These are phyloP conservation scores for Pterophyllum scalare DNA, from an alignment of 2,113 vertebrate genomes.

Conservation along the genomic window DNA sequence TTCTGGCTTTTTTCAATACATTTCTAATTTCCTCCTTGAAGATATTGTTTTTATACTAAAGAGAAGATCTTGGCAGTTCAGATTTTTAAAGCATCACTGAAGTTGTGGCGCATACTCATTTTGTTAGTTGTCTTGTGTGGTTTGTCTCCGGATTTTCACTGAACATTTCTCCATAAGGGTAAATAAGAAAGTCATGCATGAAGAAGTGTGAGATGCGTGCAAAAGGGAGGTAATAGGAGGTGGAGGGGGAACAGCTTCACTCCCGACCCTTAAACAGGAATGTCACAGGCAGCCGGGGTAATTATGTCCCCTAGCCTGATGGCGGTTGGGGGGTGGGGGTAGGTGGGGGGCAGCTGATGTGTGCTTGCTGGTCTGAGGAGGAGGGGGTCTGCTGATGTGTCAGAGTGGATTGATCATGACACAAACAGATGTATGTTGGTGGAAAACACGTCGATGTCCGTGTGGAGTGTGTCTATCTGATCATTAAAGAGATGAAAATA, in stretches of 20 bases:
- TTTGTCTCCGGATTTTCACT: not conserved
- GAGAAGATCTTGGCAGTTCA: not conserved
- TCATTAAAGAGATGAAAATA: slow-evolving; percentile 75
- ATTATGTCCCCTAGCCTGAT: slow-evolving; percentile 73
- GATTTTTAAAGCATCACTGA: not conserved
- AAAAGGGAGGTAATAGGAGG: not conserved
- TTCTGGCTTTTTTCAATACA: too few relatives aligned
- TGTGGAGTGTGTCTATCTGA: slow-evolving; percentile 53
- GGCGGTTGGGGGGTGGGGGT: slow-evolving; percentile 33
- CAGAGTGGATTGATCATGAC: slow-evolving; percentile 75
- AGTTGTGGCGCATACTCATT: accelerated
- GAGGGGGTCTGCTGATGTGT: slow-evolving; percentile 48
- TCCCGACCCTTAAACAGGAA: slow-evolving; percentile 83
- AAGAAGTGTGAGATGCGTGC: slow-evolving; percentile 28
- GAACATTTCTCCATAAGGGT: not conserved
- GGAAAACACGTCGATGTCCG: slow-evolving; percentile 65
- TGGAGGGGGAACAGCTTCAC: slow-evolving; percentile 68
- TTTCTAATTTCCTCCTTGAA: too few relatives aligned
- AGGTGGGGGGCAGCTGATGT: slow-evolving; percentile 42
- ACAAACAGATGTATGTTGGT: slow-evolving; percentile 75
- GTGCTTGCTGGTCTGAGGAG: not conserved
- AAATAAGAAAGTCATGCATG: not conserved
- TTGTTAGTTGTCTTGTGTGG: not conserved
- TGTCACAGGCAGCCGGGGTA: slow-evolving; percentile 80
- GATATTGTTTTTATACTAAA: too few relatives aligned